phyloP scores from a whole-genome alignment of 2,888 invertebrate species.

The Polyommatus iphigenia region DNA sequence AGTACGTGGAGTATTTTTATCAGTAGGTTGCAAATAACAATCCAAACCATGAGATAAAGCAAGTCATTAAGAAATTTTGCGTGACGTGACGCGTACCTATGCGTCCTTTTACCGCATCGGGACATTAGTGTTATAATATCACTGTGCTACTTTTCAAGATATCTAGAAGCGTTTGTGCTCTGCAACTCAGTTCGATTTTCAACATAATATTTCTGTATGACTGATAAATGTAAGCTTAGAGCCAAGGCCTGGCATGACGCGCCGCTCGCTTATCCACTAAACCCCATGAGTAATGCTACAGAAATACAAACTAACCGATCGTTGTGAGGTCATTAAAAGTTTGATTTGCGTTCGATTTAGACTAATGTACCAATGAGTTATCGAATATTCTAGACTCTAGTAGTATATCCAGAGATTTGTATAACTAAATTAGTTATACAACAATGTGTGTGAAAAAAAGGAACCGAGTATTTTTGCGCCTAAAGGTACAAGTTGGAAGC shows the following conservation, averaged over 20 bases:
- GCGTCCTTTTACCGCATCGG: no score
- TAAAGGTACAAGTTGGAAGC: no score
- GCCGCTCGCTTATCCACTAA: constrained; percentile 33
- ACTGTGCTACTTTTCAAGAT: no score
- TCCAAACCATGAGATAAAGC: background rate
- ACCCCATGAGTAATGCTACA: constrained; percentile 46
- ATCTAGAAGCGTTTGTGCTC: no score
- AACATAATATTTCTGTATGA: constrained; percentile 9
- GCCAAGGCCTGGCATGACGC: constrained; percentile 45
- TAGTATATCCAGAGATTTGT: background rate
- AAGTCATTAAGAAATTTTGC: background rate
- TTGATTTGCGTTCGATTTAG: background rate
- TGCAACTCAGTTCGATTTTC: background rate
- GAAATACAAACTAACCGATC: constrained; percentile 40
- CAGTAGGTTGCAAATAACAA: no score
- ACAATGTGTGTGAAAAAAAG: no score
- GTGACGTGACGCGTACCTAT: no score
- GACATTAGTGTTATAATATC: no score
- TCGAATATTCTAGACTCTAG: background rate
- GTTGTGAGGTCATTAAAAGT: constrained; percentile 32
- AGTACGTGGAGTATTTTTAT: no score
- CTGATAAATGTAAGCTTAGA: constrained; percentile 30
- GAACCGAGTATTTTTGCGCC: no score
- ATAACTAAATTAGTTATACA: no score
- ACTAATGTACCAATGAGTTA: background rate